Evolutionary conservation across 2,888 invertebrate species (phyloP).

Genomic region (Lepidochrysops patricia): DNA sequence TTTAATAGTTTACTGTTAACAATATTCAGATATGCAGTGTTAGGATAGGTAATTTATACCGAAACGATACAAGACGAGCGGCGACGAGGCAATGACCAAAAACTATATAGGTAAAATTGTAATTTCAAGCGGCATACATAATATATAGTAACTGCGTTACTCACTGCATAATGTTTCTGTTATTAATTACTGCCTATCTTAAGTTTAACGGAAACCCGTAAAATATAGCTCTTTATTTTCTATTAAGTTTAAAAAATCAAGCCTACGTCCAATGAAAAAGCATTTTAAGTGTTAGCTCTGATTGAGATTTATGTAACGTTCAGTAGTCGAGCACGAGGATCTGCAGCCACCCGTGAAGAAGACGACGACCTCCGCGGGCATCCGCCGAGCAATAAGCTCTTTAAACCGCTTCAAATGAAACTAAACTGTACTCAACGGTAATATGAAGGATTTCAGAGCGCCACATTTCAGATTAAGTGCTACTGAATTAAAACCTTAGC

Average conservation of each 20-base stretch:
- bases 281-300: too few relatives aligned
- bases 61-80: too few relatives aligned
- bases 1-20: too few relatives aligned
- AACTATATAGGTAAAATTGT: too few relatives aligned
- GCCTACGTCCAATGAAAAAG: not conserved
- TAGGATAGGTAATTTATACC: too few relatives aligned
- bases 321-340: not conserved
- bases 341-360: slow-evolving; percentile 27
- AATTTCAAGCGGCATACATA: too few relatives aligned
- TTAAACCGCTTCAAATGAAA: not conserved
- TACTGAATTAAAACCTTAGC: not conserved
- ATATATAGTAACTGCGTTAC: too few relatives aligned
- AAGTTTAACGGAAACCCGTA: too few relatives aligned
- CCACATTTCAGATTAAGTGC: not conserved
- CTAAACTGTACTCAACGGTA: not conserved
- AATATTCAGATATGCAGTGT: not conserved
- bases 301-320: slow-evolving; percentile 6
- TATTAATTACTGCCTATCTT: too few relatives aligned
- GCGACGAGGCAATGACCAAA: too few relatives aligned
- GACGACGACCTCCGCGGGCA: slow-evolving; percentile 55
- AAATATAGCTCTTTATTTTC: not conserved
- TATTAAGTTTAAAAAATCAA: not conserved
- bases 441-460: not conserved
- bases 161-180: too few relatives aligned
- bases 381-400: slow-evolving; percentile 41